phyloP scores from a whole-genome alignment of 2,797 vertebrate genomes.

The Melanogrammus aeglefinus region DNA sequence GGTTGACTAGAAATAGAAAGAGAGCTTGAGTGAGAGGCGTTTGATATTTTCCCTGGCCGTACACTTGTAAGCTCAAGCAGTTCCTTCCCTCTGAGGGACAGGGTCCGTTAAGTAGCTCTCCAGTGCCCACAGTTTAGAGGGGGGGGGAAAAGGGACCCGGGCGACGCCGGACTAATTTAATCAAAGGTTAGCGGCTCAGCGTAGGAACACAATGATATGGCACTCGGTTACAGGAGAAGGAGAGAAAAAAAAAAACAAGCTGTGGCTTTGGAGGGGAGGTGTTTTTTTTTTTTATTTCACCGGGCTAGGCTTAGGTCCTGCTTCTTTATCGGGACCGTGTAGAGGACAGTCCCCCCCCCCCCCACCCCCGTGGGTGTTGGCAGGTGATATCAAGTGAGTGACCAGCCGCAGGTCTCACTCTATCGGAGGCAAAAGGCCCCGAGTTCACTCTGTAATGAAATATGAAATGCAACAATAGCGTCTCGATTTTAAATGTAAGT shows the following conservation, averaged over 20 bases:
- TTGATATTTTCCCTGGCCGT: conserved; percentile 70
- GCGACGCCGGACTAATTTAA: conserved; percentile 74
- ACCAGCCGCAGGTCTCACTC: conserved; percentile 49
- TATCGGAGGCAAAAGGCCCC: conserved; percentile 28
- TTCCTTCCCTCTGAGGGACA: conserved; percentile 73
- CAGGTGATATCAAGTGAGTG: conserved; percentile 50
- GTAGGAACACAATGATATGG: conserved; percentile 75
- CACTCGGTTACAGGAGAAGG: conserved; percentile 62
- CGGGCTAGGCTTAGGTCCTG: conserved; percentile 69
- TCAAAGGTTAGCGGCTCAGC: conserved; percentile 74
- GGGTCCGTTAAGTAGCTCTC: conserved; percentile 74
- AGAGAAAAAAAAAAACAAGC: conserved; percentile 34
- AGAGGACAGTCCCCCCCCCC: conserved; percentile 62
- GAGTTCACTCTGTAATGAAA: conserved; percentile 22
- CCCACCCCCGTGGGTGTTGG: too few species aligned
- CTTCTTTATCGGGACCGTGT: conserved; percentile 68
- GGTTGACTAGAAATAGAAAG: conserved; percentile 37
- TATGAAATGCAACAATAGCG: too few species aligned
- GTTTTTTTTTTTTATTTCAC: conserved; percentile 61
- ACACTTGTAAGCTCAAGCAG: conserved; percentile 73
- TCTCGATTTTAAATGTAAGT: too few species aligned
- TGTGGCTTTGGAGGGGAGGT: conserved; percentile 33
- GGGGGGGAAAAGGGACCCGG: conserved; percentile 71
- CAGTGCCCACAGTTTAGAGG: conserved; percentile 71
- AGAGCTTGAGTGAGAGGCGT: conserved; percentile 64